Percentiles rank a stretch among this genome's conserved stretches.
These are phyloP conservation scores for Gorsachius magnificus DNA, from an alignment of 2,797 vertebrate genomes.

Conservation along the genomic window DNA sequence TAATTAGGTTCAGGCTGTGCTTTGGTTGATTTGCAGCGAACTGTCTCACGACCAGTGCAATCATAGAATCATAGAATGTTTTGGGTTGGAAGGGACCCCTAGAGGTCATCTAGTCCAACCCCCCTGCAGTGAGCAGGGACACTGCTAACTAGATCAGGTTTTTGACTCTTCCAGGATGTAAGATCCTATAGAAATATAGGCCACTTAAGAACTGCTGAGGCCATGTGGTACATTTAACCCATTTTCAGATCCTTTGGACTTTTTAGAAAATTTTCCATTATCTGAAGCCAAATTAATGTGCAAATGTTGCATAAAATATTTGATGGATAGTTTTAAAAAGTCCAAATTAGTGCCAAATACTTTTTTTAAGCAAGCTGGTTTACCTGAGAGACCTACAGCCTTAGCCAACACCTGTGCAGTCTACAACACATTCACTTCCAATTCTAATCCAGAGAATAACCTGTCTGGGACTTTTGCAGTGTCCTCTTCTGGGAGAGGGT, in stretches of 20 bases:
- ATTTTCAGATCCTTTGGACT: background rate
- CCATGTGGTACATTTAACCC: background rate
- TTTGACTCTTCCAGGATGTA: background rate
- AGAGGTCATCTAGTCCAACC: no score
- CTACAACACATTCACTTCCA: background rate
- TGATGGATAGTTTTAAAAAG: background rate
- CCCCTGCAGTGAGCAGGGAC: no score
- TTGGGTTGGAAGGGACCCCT: no score
- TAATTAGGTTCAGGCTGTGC: background rate
- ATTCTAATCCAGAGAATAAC: background rate
- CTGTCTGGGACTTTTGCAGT: background rate
- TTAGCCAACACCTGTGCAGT: background rate
- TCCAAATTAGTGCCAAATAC: background rate
- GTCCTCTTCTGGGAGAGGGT: background rate
- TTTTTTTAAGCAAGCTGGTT: background rate
- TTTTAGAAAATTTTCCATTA: background rate
- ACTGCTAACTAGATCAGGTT: no score
- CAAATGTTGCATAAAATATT: background rate
- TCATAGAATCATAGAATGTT: no score
- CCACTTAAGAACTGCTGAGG: background rate
- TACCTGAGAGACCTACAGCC: background rate
- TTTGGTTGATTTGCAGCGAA: background rate
- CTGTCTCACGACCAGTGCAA: background rate
- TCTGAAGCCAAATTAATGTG: background rate
- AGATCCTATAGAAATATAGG: background rate